These are phyloP conservation scores for Kradibia gibbosae DNA, from an alignment of 1,140 invertebrate genomes.

Conservation along the genomic window DNA sequence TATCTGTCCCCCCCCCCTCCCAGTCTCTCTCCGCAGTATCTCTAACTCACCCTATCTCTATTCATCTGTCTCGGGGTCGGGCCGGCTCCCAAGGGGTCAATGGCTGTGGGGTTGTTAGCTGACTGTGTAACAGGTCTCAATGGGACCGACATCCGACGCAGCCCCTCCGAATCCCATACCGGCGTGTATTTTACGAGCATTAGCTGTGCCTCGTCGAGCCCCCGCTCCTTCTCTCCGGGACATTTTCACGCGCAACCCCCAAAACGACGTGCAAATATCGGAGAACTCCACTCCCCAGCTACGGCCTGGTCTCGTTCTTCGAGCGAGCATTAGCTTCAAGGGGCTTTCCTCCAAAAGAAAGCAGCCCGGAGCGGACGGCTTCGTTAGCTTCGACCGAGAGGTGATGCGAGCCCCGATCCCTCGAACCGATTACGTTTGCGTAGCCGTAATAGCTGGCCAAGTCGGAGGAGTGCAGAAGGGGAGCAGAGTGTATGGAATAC, in stretches of 20 bases:
- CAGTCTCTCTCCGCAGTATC: too few species aligned
- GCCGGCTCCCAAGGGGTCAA: constrained; percentile 55
- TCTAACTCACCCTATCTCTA: too few species aligned
- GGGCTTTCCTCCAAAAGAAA: constrained; percentile 7
- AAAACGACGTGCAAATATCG: constrained; percentile 26
- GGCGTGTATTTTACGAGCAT: constrained; percentile 57
- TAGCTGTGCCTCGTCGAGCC: constrained; percentile 16
- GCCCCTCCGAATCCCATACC: constrained; percentile 49
- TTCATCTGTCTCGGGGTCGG: background rate
- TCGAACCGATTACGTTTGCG: constrained; percentile 66
- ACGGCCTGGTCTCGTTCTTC: too few species aligned
- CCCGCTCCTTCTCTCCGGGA: background rate
- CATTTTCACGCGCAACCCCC: background rate
- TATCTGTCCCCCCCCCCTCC: too few species aligned
- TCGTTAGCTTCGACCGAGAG: constrained; percentile 46
- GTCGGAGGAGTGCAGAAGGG: constrained; percentile 56
- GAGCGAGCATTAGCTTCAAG: background rate
- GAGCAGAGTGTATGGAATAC: background rate
- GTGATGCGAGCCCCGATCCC: constrained; percentile 58
- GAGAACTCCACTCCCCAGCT: background rate
- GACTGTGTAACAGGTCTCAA: constrained; percentile 68
- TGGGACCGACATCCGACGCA: constrained; percentile 56
- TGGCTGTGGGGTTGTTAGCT: constrained; percentile 68
- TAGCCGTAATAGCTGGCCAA: constrained; percentile 65
- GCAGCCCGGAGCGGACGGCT: background rate